Conservation (phyloP, 2,113 vertebrate species). For the Callithrix jacchus region DNA sequence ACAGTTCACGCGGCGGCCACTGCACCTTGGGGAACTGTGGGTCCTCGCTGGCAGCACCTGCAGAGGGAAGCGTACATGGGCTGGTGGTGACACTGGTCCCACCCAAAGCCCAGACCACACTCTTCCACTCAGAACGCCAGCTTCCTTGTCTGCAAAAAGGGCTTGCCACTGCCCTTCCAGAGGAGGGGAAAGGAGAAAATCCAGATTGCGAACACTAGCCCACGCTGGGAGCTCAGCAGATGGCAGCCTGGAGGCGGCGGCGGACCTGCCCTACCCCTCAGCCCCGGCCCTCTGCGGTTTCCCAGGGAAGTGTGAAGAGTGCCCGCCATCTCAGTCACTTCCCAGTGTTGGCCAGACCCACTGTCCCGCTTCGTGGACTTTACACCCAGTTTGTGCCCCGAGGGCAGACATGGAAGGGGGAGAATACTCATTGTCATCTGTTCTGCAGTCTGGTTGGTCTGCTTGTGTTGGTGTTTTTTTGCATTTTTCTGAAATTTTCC, state of each 20-base stretch:
- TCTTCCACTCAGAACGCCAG: background rate
- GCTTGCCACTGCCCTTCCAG: no score
- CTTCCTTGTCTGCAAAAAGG: background rate
- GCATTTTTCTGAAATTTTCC: background rate
- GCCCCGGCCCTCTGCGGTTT: background rate
- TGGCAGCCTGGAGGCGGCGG: background rate
- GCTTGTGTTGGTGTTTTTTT: background rate
- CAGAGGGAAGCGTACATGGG: background rate
- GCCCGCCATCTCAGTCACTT: rapidly evolving
- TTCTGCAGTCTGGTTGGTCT: background rate
- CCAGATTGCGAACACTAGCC: background rate
- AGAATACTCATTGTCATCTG: background rate
- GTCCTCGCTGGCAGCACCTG: constrained; percentile 91
- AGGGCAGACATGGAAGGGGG: background rate
- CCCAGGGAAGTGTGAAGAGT: rapidly evolving
- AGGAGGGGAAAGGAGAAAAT: rapidly evolving
- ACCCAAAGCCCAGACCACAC: background rate
- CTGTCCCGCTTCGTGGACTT: background rate
- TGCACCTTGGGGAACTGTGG: constrained; percentile 95
- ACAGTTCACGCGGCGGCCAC: constrained; percentile 91
- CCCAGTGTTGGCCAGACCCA: background rate
- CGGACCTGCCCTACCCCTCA: rapidly evolving
- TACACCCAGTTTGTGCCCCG: no score
- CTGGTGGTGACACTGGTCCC: background rate
- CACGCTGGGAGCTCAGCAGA: no score